These are phyloP conservation scores for Eubucco bourcierii DNA, from an alignment of 2,113 vertebrate genomes.

Conservation along the genomic window DNA sequence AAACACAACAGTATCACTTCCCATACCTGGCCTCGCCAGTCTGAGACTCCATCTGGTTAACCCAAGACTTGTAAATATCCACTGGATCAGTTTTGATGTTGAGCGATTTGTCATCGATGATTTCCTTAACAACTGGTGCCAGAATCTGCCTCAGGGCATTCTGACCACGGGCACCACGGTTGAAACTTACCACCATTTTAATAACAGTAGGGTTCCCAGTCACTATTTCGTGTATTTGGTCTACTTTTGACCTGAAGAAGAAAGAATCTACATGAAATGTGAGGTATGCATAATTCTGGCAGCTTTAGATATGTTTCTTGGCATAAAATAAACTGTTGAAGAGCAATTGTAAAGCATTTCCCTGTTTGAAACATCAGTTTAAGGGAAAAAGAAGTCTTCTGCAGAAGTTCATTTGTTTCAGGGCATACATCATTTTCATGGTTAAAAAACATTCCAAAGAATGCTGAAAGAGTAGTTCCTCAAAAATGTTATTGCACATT, in stretches of 20 bases:
- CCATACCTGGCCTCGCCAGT: slow-evolving; percentile 94
- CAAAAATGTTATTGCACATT: not conserved
- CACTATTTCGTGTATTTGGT: slow-evolving; percentile 97
- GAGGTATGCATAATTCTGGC: not conserved
- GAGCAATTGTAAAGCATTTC: not conserved
- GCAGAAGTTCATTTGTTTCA: not conserved
- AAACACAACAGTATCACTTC: not conserved
- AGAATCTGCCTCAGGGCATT: slow-evolving; percentile 92
- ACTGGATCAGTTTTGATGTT: slow-evolving; percentile 98
- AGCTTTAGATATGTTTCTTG: not conserved
- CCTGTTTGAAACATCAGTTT: not conserved
- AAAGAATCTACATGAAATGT: not conserved
- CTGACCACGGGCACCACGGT: slow-evolving; percentile 94
- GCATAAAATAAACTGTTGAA: not conserved
- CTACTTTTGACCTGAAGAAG: slow-evolving; percentile 90
- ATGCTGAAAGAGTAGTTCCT: not conserved
- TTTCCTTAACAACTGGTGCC: slow-evolving; percentile 95
- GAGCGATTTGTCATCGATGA: slow-evolving; percentile 94
- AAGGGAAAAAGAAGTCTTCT: not conserved
- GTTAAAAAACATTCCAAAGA: not conserved
- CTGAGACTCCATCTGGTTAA: slow-evolving; percentile 98
- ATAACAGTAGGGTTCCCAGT: slow-evolving; percentile 98
- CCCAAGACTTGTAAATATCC: slow-evolving; percentile 98
- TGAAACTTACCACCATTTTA: slow-evolving; percentile 99
- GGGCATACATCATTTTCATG: not conserved